Conservation (phyloP, 1,140 invertebrate genomes). For the Proctacanthus coquilletti region DNA sequence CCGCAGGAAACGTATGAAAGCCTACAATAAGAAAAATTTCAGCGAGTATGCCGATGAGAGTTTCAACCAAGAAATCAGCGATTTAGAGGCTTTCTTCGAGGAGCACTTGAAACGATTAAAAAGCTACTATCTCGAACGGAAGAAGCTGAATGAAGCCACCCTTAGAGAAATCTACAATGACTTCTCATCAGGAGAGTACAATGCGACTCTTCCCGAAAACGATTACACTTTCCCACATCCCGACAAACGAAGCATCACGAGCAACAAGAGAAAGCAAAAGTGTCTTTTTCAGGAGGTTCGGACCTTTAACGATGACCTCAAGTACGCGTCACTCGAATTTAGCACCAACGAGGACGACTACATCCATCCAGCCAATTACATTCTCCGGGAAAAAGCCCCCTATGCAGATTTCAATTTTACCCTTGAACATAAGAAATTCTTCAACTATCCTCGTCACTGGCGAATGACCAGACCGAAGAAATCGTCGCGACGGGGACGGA, state of each 20-base stretch:
- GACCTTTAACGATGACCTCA: background rate
- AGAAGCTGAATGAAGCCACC: constrained; percentile 4
- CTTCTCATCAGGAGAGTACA: too few species aligned
- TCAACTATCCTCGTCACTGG: constrained; percentile 1
- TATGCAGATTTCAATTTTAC: constrained; percentile 3
- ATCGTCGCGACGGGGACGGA: background rate
- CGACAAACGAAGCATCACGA: constrained; percentile 1
- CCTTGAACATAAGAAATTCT: background rate
- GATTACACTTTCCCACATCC: constrained; percentile 6
- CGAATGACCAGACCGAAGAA: background rate
- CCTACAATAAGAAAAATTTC: background rate
- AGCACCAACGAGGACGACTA: background rate
- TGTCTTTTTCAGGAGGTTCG: constrained; percentile 5
- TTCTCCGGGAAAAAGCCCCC: background rate
- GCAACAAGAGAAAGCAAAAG: constrained; percentile 1
- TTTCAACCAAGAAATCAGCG: constrained; percentile 5
- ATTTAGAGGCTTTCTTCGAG: constrained; percentile 8
- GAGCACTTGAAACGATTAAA: constrained; percentile 6
- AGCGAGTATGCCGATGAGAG: background rate
- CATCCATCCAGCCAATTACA: background rate
- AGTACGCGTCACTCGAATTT: constrained; percentile 5
- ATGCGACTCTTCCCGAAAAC: too few species aligned
- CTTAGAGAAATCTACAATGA: constrained; percentile 4
- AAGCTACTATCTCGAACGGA: constrained; percentile 6
- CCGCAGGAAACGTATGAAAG: background rate